Evolutionary conservation across 2,888 invertebrate species (phyloP), one percentile per base, ranked within the genome.

Genomic region (Dione juno): DNA sequence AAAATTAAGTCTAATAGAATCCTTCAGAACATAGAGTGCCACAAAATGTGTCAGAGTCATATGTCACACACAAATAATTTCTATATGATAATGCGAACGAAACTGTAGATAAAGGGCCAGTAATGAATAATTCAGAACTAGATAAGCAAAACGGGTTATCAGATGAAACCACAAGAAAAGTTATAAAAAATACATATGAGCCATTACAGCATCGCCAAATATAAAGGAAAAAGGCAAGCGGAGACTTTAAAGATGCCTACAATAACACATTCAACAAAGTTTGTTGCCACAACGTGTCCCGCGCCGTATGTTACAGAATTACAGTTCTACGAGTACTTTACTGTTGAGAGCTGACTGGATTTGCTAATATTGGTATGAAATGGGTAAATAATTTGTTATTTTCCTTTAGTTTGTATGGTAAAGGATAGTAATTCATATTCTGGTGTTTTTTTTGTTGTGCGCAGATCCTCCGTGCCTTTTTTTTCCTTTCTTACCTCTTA

Each of bases 181-280:
- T 45, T 9, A 50, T 19, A 50, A 19, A 19, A 19, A 50, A 50
- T 50, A 50, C 11, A 50, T 50, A 50, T 50, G 53, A 35, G 14
- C 0, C 2, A 16, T n/a, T 35, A 2, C 9, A 19, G 16, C 50
- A 50, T 11, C 16, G 13, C 10, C 37, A 16, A 10, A 57, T 57
- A 3, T 57, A 57, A 37, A 37, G 37, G 37, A 57, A 57, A 37
- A 57, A 37, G 37, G 57, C 37, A 10, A 16, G 10, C 57, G 16
- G 5, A 35, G 0, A 43, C 28, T 59, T 59, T 61, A 45, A 59
- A 61, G 77, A 75, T 75, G 79, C 79, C 82, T 82, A 79, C 82
- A 80, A 85, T 88, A 89, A 92, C 92, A 91, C 91, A 92, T 92
- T 92, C 91, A 91, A 91, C 86, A 88, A 80, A 90, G 84, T 90